phyloP scores from a whole-genome alignment of 2,113 vertebrate species.

The Dipodomys merriami region DNA sequence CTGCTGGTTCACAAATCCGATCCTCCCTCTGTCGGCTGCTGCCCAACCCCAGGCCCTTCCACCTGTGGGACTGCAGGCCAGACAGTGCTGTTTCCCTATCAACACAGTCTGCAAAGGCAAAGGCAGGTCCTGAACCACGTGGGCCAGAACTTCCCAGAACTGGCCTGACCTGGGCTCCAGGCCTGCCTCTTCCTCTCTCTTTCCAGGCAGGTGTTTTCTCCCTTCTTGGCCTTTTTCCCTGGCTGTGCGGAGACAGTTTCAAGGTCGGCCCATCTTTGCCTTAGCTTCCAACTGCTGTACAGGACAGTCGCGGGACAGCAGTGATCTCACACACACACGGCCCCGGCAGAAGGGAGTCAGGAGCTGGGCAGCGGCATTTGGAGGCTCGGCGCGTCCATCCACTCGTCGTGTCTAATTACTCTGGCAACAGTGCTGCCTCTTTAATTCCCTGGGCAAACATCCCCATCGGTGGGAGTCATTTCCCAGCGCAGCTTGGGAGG shows the following conservation, averaged over 20 bases:
- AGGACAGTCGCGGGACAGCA: no score
- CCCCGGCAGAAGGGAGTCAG: rapidly evolving
- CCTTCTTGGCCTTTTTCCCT: background rate
- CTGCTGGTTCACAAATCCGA: background rate
- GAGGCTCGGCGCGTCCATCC: background rate
- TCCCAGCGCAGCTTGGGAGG: background rate
- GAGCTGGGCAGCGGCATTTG: background rate
- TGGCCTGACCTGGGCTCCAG: background rate
- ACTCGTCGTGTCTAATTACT: conserved; percentile 11
- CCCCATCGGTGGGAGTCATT: conserved; percentile 41
- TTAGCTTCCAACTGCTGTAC: rapidly evolving
- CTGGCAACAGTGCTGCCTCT: conserved; percentile 34
- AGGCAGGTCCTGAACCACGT: background rate
- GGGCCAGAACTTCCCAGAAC: background rate
- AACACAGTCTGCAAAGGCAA: background rate
- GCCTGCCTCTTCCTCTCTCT: background rate
- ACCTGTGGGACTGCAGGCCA: background rate
- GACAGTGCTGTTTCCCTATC: background rate
- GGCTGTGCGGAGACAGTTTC: background rate
- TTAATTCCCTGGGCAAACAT: conserved; percentile 41
- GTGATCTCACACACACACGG: background rate
- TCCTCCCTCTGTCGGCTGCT: no score
- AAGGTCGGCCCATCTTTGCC: background rate
- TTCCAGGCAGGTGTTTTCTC: background rate
- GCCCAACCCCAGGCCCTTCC: no score